Evolutionary conservation across 1,140 invertebrate genomes (phyloP), one percentile per base, ranked within the genome.

Genomic region (Scaptomyza montana): DNA sequence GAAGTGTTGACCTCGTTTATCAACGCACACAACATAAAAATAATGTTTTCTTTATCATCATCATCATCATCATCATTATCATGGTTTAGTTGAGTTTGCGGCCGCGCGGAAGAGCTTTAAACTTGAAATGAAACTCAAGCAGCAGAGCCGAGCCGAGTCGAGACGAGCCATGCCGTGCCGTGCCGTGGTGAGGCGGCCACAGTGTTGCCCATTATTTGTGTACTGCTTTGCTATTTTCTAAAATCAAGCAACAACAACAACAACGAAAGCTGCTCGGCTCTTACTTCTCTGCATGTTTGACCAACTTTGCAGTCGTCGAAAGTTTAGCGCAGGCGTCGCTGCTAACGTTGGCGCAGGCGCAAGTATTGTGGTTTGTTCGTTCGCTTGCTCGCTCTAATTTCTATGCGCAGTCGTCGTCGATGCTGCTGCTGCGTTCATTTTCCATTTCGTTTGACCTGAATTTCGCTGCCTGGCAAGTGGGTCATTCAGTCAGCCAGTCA

Each of bases 381-480:
- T 21, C 9, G 16, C 12, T 45, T 28, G 57, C 13, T 65, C 28
- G 25, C 33, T 67, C 39, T 43, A 43, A 43, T 43, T 43, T 43
- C 39, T 43, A 43, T 12, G 33, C 51, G 60, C 54, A 56, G 54
- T 13, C 55, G 57, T 33, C 47, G 47, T 5, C 25, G 49, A 33
- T 70, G 81, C 77, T 72, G 80, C 49, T 60, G 46, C 30, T 65
- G 75, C 76, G 71, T 77, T 87, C 79, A 87, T 87, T 90, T 90
- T 90, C 87, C 79, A 90, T 90, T 90, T 90, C 87, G 77, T 90
- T 90, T 90, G 87, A 87, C 87, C 87, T 90, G 77, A 59, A 90
- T 90, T 90, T 90, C 87, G 77, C 75, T 80, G 66, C 56, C 64
- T 51, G 67, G 46, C 70, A 89, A 78, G 69, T 89, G 85, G 84